Evolutionary conservation across 2,113 vertebrate species (phyloP).

Genomic region (Gopherus flavomarginatus): DNA sequence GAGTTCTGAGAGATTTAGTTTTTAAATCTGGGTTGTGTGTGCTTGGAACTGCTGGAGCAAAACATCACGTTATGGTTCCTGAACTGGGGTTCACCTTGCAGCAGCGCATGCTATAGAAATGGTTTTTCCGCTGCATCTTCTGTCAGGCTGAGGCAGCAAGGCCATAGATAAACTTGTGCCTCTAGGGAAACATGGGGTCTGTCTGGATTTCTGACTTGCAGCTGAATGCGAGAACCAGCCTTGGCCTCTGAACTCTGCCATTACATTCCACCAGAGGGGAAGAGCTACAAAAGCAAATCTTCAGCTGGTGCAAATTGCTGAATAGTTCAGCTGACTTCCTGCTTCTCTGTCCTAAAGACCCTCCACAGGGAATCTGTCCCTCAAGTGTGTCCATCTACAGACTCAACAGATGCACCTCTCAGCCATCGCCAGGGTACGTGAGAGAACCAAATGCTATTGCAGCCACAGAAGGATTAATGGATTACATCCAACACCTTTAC

Average conservation of each 20-base stretch:
- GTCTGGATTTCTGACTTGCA: neutral
- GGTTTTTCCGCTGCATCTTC: no score
- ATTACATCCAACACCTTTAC: neutral
- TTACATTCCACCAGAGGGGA: neutral
- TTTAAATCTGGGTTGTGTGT: neutral
- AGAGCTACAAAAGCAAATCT: neutral
- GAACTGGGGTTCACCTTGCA: neutral
- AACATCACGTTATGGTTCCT: neutral
- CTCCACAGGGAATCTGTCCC: neutral
- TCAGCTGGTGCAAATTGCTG: neutral
- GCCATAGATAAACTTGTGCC: no score
- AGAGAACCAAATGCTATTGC: neutral
- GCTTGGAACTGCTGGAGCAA: neutral
- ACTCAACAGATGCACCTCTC: neutral
- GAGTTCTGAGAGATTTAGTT: neutral
- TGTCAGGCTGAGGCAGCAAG: no score
- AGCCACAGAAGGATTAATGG: neutral
- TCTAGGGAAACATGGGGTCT: neutral
- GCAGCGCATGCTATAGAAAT: neutral
- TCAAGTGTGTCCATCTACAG: neutral
- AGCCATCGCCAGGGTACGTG: neutral
- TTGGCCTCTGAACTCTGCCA: neutral
- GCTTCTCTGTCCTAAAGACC: neutral
- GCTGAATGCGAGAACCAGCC: neutral
- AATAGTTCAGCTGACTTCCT: neutral